These are phyloP conservation scores for Poeciliopsis turneri DNA, from an alignment of 2,797 vertebrate genomes.

Conservation along the genomic window DNA sequence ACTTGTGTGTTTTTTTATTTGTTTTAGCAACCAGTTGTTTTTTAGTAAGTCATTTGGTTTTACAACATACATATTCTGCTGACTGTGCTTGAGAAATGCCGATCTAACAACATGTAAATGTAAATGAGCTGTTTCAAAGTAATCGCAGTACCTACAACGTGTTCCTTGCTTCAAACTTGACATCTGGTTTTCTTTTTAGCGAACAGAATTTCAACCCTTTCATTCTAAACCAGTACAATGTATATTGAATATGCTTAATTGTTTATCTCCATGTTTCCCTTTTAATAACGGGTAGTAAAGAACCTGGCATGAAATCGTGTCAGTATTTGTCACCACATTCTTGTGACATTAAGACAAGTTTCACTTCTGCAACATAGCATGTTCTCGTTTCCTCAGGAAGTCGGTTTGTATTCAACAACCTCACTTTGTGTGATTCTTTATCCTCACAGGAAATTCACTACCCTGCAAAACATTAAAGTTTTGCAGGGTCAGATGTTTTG, in stretches of 20 bases:
- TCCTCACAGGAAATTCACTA: constrained; percentile 21
- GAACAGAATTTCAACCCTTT: not conserved
- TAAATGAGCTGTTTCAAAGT: not conserved
- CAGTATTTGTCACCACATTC: not conserved
- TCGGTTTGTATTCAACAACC: constrained; percentile 10
- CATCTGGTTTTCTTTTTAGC: not conserved
- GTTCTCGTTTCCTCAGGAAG: constrained; percentile 70
- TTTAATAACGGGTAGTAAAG: not conserved
- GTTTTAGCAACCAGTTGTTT: not conserved
- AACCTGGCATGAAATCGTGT: not conserved
- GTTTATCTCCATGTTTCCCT: not conserved
- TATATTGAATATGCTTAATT: not conserved
- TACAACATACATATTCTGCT: not conserved
- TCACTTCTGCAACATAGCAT: constrained; percentile 63
- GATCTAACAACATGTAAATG: not conserved
- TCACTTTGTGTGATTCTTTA: not conserved
- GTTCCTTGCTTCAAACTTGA: not conserved
- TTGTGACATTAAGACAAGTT: constrained; percentile 51
- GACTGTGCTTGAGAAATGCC: not conserved
- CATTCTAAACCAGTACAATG: not conserved
- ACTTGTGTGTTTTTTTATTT: not conserved
- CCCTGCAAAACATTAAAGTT: not conserved
- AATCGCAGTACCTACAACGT: not conserved
- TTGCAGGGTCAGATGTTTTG: too few relatives aligned
- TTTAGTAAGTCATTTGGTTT: not conserved